A percentile compares a stretch with the other conserved stretches of the same genome.
Conservation (phyloP, 2,113 vertebrate species). For the Odocoileus hemionus region DNA sequence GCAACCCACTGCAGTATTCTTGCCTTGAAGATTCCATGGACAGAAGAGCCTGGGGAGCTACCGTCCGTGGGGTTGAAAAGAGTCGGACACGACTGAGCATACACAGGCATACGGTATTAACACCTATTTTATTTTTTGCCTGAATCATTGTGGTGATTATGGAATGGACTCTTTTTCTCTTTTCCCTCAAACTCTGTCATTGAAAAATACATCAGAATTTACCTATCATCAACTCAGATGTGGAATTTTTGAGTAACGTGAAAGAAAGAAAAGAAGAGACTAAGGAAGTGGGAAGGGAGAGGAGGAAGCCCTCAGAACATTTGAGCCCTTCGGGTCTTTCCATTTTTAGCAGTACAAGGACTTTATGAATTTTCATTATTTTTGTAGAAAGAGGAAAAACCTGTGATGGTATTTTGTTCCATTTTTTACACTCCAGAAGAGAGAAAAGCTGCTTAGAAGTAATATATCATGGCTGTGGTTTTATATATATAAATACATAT, state of each 20-base stretch:
- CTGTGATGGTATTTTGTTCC: not conserved
- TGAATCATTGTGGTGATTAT: not conserved
- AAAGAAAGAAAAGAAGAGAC: not conserved
- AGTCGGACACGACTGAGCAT: not conserved
- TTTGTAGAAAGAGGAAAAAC: not conserved
- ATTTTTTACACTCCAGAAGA: not conserved
- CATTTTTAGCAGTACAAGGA: not conserved
- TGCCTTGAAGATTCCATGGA: not conserved
- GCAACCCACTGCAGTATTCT: not conserved
- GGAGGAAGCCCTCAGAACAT: not conserved
- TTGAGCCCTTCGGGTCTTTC: not conserved
- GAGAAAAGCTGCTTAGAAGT: not conserved
- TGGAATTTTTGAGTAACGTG: not conserved
- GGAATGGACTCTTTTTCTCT: not conserved
- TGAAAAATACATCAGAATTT: not conserved
- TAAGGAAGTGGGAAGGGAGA: not conserved
- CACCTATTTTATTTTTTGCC: not conserved
- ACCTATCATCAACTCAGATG: not conserved
- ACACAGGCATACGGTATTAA: not conserved
- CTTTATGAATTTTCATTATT: not conserved
- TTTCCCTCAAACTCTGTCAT: not conserved
- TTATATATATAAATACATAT: not conserved
- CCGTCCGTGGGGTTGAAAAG: not conserved
- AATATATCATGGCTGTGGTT: not conserved
- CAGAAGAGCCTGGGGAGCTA: not conserved